Conservation (phyloP, 2,113 vertebrate genomes). For the Felis catus region DNA sequence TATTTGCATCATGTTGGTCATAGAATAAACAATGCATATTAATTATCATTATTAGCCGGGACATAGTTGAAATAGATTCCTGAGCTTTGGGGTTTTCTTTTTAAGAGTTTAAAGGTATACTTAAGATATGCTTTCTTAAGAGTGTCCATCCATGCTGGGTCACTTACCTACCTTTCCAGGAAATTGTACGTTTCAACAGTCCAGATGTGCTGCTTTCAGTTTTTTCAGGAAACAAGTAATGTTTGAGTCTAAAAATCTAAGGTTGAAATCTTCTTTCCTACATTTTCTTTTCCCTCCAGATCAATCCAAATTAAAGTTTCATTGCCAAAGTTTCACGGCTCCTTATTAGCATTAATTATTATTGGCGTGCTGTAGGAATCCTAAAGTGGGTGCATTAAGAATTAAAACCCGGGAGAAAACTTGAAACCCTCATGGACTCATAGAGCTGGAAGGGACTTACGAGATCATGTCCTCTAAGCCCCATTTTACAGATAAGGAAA, state of each 20-base stretch:
- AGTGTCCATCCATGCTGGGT: background rate
- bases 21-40: background rate
- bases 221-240: background rate
- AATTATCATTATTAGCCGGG: background rate
- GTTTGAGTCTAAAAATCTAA: background rate
- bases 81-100: constrained; percentile 14
- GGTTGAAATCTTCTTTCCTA: background rate
- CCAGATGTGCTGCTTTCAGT: background rate
- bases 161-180: background rate
- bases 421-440: background rate
- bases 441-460: background rate
- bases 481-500: constrained; percentile 34
- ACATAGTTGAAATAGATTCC: background rate
- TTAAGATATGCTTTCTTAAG: background rate
- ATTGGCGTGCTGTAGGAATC: constrained; percentile 77
- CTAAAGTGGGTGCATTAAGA: constrained; percentile 78
- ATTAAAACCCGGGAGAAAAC: constrained; percentile 81
- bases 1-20: background rate
- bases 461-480: background rate
- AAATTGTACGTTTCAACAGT: background rate
- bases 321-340: constrained; percentile 30
- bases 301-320: constrained; percentile 61
- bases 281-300: background rate
- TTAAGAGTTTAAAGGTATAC: background rate
- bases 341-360: constrained; percentile 56